phyloP scores from a whole-genome alignment of 2,888 invertebrate genomes.

The Athalia cordata region DNA sequence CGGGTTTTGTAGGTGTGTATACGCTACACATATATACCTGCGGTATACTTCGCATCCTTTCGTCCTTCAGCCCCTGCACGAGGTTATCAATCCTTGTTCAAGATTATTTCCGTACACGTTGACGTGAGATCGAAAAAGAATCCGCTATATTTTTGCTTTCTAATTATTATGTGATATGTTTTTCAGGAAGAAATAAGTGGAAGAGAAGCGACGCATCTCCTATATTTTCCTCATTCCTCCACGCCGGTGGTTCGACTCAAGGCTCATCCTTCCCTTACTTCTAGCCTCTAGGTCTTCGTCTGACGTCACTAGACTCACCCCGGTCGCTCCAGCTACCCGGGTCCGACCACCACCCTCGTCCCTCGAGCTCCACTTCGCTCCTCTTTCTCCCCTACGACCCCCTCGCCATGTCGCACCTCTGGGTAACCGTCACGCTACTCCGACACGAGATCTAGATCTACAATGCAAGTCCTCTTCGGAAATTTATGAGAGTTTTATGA shows the following conservation, averaged over 20 bases:
- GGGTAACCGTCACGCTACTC: constrained; percentile 25
- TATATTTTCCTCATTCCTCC: background rate
- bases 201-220: background rate
- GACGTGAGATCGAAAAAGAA: no score
- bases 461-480: constrained; percentile 7
- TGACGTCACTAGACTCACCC: constrained; percentile 33
- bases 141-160: no score
- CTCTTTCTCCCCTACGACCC: background rate
- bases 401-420: background rate
- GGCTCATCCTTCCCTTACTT: background rate
- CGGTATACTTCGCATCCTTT: no score
- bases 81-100: no score
- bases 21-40: no score
- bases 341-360: background rate
- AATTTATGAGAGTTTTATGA: constrained; percentile 4
- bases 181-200: no score
- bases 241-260: background rate
- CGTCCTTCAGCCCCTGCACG: no score
- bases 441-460: constrained; percentile 35
- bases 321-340: background rate
- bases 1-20: no score
- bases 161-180: no score
- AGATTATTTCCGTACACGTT: no score
- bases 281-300: background rate
- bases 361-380: background rate